Conservation (phyloP, 2,113 vertebrate species). For the Crypturellus undulatus region DNA sequence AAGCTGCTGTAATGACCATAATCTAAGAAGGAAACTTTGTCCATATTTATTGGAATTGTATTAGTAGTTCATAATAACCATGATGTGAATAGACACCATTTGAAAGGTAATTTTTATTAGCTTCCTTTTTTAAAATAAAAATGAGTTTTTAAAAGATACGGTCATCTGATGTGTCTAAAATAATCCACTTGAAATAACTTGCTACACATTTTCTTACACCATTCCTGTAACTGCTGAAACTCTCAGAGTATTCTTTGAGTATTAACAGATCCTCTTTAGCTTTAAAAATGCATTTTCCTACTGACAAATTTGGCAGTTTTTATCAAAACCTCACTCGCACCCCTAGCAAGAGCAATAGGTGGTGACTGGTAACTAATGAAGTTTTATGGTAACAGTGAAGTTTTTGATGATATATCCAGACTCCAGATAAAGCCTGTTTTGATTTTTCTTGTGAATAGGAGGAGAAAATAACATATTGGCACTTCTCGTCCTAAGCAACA, state of each 20-base stretch:
- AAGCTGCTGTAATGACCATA: neutral
- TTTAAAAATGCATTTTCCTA: neutral
- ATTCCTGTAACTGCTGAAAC: neutral
- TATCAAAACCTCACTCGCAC: neutral
- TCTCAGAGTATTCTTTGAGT: neutral
- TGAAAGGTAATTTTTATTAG: neutral
- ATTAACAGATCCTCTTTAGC: neutral
- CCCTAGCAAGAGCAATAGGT: neutral
- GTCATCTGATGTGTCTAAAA: neutral
- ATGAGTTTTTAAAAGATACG: neutral
- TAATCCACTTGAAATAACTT: neutral
- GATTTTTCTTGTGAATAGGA: neutral
- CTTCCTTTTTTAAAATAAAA: neutral
- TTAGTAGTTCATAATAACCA: neutral
- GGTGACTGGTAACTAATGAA: neutral
- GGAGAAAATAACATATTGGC: neutral
- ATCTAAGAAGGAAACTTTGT: neutral
- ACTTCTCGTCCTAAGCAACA: neutral
- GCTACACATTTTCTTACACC: neutral
- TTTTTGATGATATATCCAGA: neutral
- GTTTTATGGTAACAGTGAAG: neutral
- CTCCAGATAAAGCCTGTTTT: neutral
- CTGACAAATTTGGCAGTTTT: neutral
- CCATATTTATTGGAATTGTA: fast-evolving
- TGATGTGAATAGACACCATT: neutral